Conservation (phyloP, 2,888 invertebrate genomes). For the Criorhina ranunculi region DNA sequence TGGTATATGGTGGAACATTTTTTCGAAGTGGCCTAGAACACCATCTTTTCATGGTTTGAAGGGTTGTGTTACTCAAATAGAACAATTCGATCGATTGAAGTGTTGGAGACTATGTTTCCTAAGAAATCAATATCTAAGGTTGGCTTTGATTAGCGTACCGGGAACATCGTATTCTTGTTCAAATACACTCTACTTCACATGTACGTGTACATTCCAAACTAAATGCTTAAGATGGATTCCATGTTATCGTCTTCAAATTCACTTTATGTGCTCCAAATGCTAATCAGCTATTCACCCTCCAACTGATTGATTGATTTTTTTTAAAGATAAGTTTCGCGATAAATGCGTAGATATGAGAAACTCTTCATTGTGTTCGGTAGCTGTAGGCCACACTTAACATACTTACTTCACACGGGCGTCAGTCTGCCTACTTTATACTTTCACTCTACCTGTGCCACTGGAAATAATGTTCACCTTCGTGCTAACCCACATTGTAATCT, state of each 20-base stretch:
- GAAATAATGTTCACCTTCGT: conserved; percentile 6
- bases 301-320: neutral
- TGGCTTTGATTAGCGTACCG: too few relatives aligned
- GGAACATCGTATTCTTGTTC: too few relatives aligned
- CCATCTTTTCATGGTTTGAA: too few relatives aligned
- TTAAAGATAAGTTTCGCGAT: neutral
- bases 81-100: too few relatives aligned
- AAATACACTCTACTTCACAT: too few relatives aligned
- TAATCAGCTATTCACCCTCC: conserved; percentile 10
- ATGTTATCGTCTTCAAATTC: neutral
- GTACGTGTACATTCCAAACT: too few relatives aligned
- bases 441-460: conserved; percentile 7
- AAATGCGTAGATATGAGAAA: neutral
- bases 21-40: too few relatives aligned
- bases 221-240: neutral
- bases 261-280: neutral
- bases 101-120: too few relatives aligned
- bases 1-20: too few relatives aligned
- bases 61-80: too few relatives aligned
- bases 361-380: neutral
- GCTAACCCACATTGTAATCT: conserved; percentile 36
- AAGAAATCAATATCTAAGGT: too few relatives aligned
- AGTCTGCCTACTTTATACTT: neutral
- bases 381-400: neutral
- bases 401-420: neutral